phyloP scores from a whole-genome alignment of 2,888 invertebrate genomes.

The Xylocampa areola region DNA sequence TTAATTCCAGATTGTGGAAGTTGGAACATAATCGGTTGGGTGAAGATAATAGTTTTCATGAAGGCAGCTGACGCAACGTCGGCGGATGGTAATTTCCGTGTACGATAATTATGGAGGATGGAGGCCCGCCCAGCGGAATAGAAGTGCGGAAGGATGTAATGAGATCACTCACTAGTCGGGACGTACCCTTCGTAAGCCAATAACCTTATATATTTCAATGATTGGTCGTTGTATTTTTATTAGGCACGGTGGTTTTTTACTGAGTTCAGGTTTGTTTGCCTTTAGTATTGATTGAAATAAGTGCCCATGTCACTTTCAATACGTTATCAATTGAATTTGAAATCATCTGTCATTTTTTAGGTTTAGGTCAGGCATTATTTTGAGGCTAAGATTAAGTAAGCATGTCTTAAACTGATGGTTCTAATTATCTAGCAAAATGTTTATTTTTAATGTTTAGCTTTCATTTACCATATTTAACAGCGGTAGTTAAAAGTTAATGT shows the following conservation, averaged over 20 bases:
- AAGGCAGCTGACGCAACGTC: slow-evolving; percentile 48
- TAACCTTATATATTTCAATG: slow-evolving; percentile 19
- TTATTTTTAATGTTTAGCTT: background rate
- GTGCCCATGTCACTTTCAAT: background rate
- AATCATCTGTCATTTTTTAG: too few relatives aligned
- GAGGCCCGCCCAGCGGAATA: slow-evolving; percentile 60
- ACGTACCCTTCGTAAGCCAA: slow-evolving; percentile 34
- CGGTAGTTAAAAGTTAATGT: too few relatives aligned
- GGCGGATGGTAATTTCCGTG: slow-evolving; percentile 72
- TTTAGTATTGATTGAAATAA: background rate
- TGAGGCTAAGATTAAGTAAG: too few relatives aligned
- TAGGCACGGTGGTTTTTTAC: background rate
- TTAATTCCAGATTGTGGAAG: slow-evolving; percentile 6
- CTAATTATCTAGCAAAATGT: too few relatives aligned
- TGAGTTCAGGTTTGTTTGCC: slow-evolving; percentile 9
- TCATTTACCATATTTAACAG: too few relatives aligned
- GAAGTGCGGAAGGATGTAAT: slow-evolving; percentile 54
- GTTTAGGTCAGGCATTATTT: too few relatives aligned
- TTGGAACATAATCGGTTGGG: slow-evolving; percentile 13
- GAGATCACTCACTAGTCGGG: slow-evolving; percentile 50
- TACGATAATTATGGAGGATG: slow-evolving; percentile 66
- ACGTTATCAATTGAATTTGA: background rate
- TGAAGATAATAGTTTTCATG: slow-evolving; percentile 47
- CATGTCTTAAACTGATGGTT: too few relatives aligned
- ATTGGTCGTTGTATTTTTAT: background rate